Base-by-base conservation (phyloP, 2,113 vertebrate genomes). In the Lagopus leucura region DNA sequence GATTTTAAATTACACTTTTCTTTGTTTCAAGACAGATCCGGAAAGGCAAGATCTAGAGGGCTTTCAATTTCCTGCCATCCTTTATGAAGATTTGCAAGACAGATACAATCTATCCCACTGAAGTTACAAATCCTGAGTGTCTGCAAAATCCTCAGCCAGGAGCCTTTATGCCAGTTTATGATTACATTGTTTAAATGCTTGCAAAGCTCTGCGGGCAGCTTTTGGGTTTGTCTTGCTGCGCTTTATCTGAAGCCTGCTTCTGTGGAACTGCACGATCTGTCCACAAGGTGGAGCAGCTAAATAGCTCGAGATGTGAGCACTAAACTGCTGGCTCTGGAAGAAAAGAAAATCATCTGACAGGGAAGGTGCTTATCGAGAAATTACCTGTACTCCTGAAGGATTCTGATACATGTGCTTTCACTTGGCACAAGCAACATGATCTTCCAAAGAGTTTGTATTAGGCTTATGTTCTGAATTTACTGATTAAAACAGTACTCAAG, bases 231-330 rank as follows among this genome's bases (percentile, higher is more conserved):
- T 27, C 89, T 36, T 34, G 40, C 61, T 50, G 34, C 5, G 1
- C 13, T n/a, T 47, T 17, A 15, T 18, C 42, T 9, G 71, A 81
- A 67, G 25, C 16, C 25, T 1, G 8, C 61, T 66, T 65, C 65
- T 30, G 72, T 52, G 76, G 75, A 77, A 58, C 34, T 19, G 75
- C 11, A 27, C 1, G 6, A 60, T 43, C 45, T 84, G 88, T 40
- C 97, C 97, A 96, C 96, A 63, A 84, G 96, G 88, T 96, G 96
- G 97, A 92, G 96, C 86, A 94, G 84, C 81, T 72, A 57, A 82
- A 73, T 20, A 95, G 88, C 67, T 38, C 24, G 67, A 92, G 38
- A 64, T 4, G 17, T 15, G 27, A 55, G 54, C 34, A 16, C n/a
- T 40, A 32, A 86, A 22, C 27, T 38, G 32, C 40, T 54, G 0